phyloP scores from a whole-genome alignment of 2,113 vertebrate species.

The Pogona vitticeps region DNA sequence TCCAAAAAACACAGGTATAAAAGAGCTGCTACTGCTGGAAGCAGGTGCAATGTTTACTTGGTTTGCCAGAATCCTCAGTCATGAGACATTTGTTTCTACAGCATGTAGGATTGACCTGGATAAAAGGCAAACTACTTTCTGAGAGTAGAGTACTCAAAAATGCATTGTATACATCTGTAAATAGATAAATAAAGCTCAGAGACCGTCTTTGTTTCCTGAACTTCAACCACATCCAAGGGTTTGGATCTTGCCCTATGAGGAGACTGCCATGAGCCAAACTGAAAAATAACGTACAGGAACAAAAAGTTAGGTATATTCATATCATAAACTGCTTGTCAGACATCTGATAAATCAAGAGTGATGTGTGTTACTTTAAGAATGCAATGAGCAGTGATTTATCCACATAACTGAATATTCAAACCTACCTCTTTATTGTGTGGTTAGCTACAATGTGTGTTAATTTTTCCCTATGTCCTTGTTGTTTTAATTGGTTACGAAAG shows the following conservation, averaged over 20 bases:
- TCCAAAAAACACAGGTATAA: neutral
- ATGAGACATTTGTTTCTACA: neutral
- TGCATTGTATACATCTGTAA: neutral
- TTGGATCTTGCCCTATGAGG: neutral
- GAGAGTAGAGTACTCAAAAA: neutral
- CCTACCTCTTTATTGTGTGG: neutral
- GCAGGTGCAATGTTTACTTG: neutral
- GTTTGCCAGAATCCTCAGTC: neutral
- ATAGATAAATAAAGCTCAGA: neutral
- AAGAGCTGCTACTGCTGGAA: neutral
- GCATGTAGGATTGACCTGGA: neutral
- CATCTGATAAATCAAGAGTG: neutral
- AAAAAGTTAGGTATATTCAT: neutral
- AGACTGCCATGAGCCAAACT: neutral
- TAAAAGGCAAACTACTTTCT: neutral
- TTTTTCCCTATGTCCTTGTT: neutral
- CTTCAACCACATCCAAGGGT: neutral
- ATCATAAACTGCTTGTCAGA: neutral
- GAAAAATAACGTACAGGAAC: neutral
- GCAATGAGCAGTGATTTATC: neutral
- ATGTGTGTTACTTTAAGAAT: neutral
- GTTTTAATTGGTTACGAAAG: neutral
- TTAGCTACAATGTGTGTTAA: neutral
- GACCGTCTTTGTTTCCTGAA: neutral
- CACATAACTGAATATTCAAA: neutral